Evolutionary conservation across 2,888 invertebrate genomes (phyloP).

Genomic region (Unio pictorum): DNA sequence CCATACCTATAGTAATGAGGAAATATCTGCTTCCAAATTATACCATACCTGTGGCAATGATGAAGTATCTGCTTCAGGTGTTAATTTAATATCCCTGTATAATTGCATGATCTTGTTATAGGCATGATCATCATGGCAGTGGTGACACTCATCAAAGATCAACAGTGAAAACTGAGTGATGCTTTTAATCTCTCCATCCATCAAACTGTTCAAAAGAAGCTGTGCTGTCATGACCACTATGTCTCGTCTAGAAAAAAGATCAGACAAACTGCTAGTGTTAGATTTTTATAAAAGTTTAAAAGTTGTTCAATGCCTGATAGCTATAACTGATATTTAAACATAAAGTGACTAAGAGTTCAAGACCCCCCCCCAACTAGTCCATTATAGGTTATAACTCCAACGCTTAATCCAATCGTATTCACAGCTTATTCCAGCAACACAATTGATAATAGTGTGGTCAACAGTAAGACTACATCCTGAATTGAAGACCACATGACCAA

Average conservation of each 20-base stretch:
- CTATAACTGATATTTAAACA: no score
- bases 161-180: slow-evolving; percentile 41
- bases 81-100: slow-evolving; percentile 49
- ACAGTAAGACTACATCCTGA: no score
- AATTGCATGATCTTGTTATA: slow-evolving; percentile 52
- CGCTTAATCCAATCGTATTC: no score
- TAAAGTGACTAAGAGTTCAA: no score
- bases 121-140: slow-evolving; percentile 51
- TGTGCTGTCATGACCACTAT: slow-evolving; percentile 67
- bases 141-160: slow-evolving; percentile 62
- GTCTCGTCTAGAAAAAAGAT: slow-evolving; percentile 26
- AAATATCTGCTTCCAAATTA: not conserved
- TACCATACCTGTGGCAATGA: slow-evolving; percentile 24
- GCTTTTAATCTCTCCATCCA: slow-evolving; percentile 8
- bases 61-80: not conserved
- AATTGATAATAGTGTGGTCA: no score
- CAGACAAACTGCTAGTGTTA: no score
- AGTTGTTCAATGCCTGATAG: no score
- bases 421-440: no score
- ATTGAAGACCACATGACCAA: no score
- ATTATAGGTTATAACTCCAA: no score
- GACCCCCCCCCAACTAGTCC: no score
- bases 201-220: slow-evolving; percentile 58
- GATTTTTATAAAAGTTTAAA: no score
- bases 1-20: not conserved